These are phyloP conservation scores for Myotis lucifugus DNA, from an alignment of 2,113 vertebrate species.

Conservation along the genomic window DNA sequence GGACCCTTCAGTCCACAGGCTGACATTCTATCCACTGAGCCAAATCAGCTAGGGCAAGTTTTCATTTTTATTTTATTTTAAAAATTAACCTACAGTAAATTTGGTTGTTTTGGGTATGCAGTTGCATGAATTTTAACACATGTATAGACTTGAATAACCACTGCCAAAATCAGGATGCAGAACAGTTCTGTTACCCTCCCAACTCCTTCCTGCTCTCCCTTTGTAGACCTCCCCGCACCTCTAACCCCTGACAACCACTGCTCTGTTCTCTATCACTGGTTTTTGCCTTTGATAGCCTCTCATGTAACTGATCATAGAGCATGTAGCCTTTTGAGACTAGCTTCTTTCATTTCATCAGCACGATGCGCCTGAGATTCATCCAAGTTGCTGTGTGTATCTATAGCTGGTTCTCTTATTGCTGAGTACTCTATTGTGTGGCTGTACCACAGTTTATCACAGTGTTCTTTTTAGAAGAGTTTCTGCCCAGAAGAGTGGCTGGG, in stretches of 20 bases:
- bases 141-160: not conserved
- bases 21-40: too few species aligned
- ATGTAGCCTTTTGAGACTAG: not conserved
- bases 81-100: not conserved
- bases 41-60: not conserved
- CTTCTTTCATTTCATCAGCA: not conserved
- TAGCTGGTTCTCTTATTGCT: not conserved
- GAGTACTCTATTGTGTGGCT: not conserved
- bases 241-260: not conserved
- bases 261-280: not conserved
- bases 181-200: not conserved
- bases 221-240: fast-evolving
- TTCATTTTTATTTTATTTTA: not conserved
- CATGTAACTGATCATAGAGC: not conserved
- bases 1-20: too few species aligned
- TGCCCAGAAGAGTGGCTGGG: not conserved
- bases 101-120: not conserved
- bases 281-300: not conserved
- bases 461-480: not conserved
- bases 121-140: not conserved
- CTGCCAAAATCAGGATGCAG: not conserved
- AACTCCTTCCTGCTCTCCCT: not conserved
- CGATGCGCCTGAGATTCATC: not conserved
- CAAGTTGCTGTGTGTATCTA: not conserved
- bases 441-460: not conserved